Evolutionary conservation across 1,140 invertebrate genomes (phyloP).

Genomic region (Rhagoletis pomonella): DNA sequence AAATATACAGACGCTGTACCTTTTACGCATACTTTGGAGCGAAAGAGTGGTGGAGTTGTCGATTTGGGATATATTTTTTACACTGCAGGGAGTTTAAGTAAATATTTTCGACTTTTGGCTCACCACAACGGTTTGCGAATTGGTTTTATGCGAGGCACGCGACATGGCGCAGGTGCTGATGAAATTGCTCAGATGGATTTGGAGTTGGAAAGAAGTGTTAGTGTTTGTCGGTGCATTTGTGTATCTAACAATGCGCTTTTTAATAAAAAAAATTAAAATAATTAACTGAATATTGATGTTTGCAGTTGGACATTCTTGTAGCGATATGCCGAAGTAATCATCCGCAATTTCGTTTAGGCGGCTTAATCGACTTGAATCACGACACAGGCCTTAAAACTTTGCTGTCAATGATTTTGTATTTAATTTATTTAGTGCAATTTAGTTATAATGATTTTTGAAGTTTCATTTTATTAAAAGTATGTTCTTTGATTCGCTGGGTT

Average conservation of each 20-base stretch:
- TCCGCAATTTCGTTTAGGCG: background rate
- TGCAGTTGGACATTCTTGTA: background rate
- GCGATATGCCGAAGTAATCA: background rate
- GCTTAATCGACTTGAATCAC: slow-evolving; percentile 16
- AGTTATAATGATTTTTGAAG: slow-evolving; percentile 37
- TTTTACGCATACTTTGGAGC: too few species aligned
- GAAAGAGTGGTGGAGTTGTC: too few species aligned
- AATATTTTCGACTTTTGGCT: too few species aligned
- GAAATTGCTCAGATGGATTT: background rate
- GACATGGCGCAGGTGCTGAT: too few species aligned
- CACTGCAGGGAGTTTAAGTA: too few species aligned
- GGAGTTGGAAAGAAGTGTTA: background rate
- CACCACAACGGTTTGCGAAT: too few species aligned
- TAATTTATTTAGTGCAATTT: slow-evolving; percentile 2
- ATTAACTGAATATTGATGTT: background rate
- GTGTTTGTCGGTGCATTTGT: background rate
- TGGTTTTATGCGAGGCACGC: too few species aligned
- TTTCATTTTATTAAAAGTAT: background rate
- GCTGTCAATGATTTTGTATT: slow-evolving; percentile 1
- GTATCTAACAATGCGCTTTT: too few species aligned
- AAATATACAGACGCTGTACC: too few species aligned
- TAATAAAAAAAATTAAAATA: background rate
- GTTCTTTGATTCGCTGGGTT: too few species aligned
- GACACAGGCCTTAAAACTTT: background rate
- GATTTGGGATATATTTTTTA: too few species aligned